These are phyloP conservation scores for Pseudorectes ferrugineus DNA, from an alignment of 2,113 vertebrate genomes.

Conservation along the genomic window DNA sequence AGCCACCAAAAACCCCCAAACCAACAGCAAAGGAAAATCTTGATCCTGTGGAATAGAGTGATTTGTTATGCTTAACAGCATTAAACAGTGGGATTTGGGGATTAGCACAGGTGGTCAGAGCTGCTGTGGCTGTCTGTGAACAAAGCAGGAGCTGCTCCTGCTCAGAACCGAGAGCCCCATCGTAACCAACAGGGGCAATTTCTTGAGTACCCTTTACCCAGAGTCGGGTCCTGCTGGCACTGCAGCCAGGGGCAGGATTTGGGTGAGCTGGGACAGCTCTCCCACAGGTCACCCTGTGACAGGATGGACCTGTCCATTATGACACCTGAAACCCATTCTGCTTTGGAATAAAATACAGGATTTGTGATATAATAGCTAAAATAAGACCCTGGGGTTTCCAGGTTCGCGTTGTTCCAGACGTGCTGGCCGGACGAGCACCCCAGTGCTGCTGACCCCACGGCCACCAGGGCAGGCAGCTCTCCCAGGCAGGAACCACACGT, in stretches of 20 bases:
- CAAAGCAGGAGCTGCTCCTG: neutral
- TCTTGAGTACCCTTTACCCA: rapidly evolving
- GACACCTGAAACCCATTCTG: neutral
- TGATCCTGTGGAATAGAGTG: neutral
- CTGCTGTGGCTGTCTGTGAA: rapidly evolving
- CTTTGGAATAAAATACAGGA: rapidly evolving
- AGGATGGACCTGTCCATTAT: neutral
- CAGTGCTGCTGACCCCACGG: rapidly evolving
- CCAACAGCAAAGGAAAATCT: neutral
- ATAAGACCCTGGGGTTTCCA: neutral
- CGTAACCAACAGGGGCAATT: rapidly evolving
- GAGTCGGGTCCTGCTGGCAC: too few species aligned
- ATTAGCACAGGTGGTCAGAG: neutral
- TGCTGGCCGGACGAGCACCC: rapidly evolving
- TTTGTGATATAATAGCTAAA: rapidly evolving
- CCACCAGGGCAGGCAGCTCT: neutral
- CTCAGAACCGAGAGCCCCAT: neutral
- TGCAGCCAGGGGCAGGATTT: neutral
- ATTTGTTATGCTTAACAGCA: neutral
- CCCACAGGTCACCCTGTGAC: neutral
- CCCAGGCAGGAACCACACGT: neutral
- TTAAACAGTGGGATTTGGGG: neutral
- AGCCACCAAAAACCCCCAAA: too few species aligned
- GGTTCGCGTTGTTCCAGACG: rapidly evolving
- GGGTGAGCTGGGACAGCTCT: rapidly evolving